Base-by-base conservation (phyloP, 2,888 invertebrate species). In the Amiota mariae region DNA sequence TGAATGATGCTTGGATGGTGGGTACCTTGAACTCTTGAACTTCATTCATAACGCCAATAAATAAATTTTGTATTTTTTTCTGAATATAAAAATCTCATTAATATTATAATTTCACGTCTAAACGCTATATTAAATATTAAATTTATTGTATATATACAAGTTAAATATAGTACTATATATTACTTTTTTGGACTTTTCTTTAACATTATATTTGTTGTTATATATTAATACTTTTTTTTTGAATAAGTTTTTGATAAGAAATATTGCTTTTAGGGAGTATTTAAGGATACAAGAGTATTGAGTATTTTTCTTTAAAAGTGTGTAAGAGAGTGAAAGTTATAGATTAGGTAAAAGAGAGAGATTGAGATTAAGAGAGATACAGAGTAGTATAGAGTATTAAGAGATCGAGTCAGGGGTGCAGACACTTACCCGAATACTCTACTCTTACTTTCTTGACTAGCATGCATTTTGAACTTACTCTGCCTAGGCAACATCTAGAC, bases 401-500 rank as follows among this genome's bases (percentile, higher is more conserved):
- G 48, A 20, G 12, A 20, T 51, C 12, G 15, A 15, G 48, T 18
- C 9, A 51, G 24, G 49, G 11, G 15, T 57, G 15, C 11, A 15
- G 10, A 3, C n/a, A 12, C 36, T 12, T 11, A 63, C 24, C 24
- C 24, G 36, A 36, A 73, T 66, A 54, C 51, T 36, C 24, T 46
- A 47, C 11, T n/a, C n/a, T n/a, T 64, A 64, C 49, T 49, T 6
- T 36, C 36, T 54, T 46, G 64, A 18, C 49, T 9, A 49, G 24
- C 24, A 2, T 24, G 3, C 24, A 24, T 3, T 24, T 24, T 24
- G 24, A 72, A 70, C 49, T 18, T 56, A 49, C 20, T 49, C 47
- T 61, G 75, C 76, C 84, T 89, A 90, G 78, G 89, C 89, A 76
- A 90, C 89, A 74, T 90, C 89, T 77, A 90, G 89, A 66, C 90